Evolutionary conservation across 2,888 invertebrate genomes (phyloP), one percentile per base, ranked within the genome.

Genomic region (Helobdella robusta): DNA sequence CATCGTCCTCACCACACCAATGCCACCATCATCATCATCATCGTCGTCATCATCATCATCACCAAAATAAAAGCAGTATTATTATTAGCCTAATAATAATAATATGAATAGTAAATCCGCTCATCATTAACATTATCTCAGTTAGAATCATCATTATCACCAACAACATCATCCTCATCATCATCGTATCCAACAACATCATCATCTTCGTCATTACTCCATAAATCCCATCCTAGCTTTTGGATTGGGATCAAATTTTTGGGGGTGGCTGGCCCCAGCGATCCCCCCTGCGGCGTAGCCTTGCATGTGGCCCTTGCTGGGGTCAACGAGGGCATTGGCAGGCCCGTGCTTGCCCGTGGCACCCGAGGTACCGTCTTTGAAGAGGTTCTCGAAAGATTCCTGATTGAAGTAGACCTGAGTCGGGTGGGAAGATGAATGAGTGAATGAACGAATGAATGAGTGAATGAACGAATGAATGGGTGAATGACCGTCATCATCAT

Each of bases 391-490:
- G 40, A 75, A 70, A 35, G 70, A 70, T 20, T 73, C 73, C 30
- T 72, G 71, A 18, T 77, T 75, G 70, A 76, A 75, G 70, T 78
- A 78, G 54, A 77, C 76, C n/a, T n/a, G n/a, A n/a, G n/a, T n/a
- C n/a, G n/a, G n/a, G n/a, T n/a, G n/a, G n/a, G n/a, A n/a, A n/a
- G n/a, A n/a, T n/a, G n/a, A n/a, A n/a, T n/a, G n/a, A n/a, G n/a
- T n/a, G n/a, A n/a, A n/a, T n/a, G n/a, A n/a, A n/a, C n/a, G n/a
- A n/a, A n/a, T n/a, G n/a, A n/a, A n/a, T n/a, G n/a, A n/a, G n/a
- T n/a, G n/a, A n/a, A n/a, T n/a, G n/a, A n/a, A n/a, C n/a, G n/a
- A n/a, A n/a, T n/a, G n/a, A n/a, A n/a, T n/a, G n/a, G n/a, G n/a
- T n/a, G n/a, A n/a, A n/a, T n/a, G n/a, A n/a, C n/a, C n/a, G n/a